Percentiles rank a stretch among this genome's conserved stretches.
Conservation (phyloP, 2,113 vertebrate genomes). For the Alosa alosa region DNA sequence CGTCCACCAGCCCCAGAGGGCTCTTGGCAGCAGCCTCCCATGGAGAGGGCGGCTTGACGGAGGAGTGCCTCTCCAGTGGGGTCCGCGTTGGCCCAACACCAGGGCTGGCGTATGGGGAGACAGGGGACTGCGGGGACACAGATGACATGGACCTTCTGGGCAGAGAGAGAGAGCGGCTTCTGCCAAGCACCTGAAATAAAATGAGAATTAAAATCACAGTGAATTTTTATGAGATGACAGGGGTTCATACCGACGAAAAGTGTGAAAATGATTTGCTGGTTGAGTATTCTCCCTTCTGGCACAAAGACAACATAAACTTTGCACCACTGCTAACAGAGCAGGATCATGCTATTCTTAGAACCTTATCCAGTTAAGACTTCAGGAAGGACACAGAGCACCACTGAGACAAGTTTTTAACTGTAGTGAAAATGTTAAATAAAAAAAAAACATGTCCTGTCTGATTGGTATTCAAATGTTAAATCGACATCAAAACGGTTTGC, state of each 20-base stretch:
- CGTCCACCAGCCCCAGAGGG: constrained; percentile 80
- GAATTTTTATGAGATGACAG: background rate
- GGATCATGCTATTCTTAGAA: background rate
- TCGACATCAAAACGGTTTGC: background rate
- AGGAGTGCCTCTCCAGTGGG: constrained; percentile 59
- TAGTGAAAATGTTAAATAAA: background rate
- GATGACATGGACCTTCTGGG: constrained; percentile 65
- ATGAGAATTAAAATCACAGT: background rate
- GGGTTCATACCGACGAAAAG: background rate
- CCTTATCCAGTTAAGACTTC: background rate
- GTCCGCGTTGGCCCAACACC: constrained; percentile 58
- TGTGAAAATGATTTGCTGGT: background rate
- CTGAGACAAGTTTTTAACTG: background rate
- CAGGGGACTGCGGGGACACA: constrained; percentile 40
- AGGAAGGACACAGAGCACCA: background rate
- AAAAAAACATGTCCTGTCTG: background rate
- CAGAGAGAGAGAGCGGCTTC: constrained; percentile 75
- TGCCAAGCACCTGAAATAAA: constrained; percentile 60
- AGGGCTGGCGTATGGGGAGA: constrained; percentile 66
- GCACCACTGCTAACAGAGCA: background rate
- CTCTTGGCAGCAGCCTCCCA: constrained; percentile 84
- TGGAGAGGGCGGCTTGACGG: constrained; percentile 74
- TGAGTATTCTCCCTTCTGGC: background rate
- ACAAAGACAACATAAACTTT: background rate
- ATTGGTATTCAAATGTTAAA: background rate